Evolutionary conservation across 2,888 invertebrate species (phyloP).

Genomic region (Fabriciana adippe): DNA sequence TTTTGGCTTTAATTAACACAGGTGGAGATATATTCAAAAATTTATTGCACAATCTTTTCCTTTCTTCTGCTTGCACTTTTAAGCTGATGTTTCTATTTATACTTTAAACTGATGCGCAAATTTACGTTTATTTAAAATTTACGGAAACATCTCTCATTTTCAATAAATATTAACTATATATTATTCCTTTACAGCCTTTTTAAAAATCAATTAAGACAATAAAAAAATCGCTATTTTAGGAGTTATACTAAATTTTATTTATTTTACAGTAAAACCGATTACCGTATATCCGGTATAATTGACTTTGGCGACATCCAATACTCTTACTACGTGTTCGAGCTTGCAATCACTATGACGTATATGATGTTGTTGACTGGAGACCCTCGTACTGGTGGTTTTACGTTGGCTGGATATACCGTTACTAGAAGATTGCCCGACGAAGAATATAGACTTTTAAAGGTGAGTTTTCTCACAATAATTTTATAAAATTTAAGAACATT

Average conservation of each 20-base stretch:
- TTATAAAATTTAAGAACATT: too few relatives aligned
- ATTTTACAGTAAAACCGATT: conserved; percentile 65
- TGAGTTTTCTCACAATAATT: conserved; percentile 47
- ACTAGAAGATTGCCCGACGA: conserved; percentile 81
- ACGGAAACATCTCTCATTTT: too few relatives aligned
- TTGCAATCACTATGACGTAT: conserved; percentile 91
- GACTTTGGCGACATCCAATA: conserved; percentile 93
- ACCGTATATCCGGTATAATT: conserved; percentile 86
- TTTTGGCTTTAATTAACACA: conserved; percentile 3
- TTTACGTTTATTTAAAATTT: too few relatives aligned
- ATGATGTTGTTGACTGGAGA: conserved; percentile 87
- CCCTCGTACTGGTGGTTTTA: conserved; percentile 84
- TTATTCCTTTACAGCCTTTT: neutral
- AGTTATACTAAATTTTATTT: neutral
- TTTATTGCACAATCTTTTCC: neutral
- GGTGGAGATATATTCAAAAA: neutral
- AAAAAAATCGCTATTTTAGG: too few relatives aligned
- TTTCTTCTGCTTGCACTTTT: neutral
- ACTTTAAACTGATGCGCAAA: neutral
- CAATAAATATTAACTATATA: too few relatives aligned
- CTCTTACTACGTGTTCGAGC: conserved; percentile 90
- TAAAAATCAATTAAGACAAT: neutral
- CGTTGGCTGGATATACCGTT: conserved; percentile 89
- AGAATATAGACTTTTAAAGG: conserved; percentile 87
- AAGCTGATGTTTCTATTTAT: neutral